Conservation (phyloP, 1,140 invertebrate species). For the Ruditapes philippinarum region DNA sequence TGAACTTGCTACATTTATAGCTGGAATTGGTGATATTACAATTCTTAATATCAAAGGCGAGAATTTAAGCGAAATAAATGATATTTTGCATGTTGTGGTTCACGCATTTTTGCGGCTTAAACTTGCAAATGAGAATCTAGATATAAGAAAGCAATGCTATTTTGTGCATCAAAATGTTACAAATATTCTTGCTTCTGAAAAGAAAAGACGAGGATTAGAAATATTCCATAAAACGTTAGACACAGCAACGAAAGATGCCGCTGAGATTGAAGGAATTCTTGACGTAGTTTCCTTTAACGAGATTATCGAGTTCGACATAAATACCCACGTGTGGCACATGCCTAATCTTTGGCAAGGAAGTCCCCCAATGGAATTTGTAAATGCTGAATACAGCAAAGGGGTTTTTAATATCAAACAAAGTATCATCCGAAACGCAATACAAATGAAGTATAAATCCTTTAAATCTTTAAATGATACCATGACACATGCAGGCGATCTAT, state of each 20-base stretch:
- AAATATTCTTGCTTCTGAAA: neutral
- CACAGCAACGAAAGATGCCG: neutral
- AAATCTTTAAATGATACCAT: neutral
- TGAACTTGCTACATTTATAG: slow-evolving; percentile 55
- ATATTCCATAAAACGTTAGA: neutral
- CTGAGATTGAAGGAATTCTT: neutral
- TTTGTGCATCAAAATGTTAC: slow-evolving; percentile 57
- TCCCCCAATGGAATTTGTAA: neutral
- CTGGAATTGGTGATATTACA: slow-evolving; percentile 53
- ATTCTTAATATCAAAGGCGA: slow-evolving; percentile 59
- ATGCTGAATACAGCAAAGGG: neutral
- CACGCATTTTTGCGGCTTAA: slow-evolving; percentile 39
- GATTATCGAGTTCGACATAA: neutral
- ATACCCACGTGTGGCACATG: neutral
- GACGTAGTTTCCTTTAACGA: neutral
- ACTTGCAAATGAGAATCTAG: slow-evolving; percentile 15
- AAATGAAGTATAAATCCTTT: neutral
- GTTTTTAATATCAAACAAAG: neutral
- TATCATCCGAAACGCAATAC: neutral
- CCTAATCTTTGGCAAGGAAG: neutral
- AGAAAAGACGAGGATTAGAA: neutral
- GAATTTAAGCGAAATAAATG: slow-evolving; percentile 29
- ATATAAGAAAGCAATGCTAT: slow-evolving; percentile 13
- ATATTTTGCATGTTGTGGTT: slow-evolving; percentile 57
- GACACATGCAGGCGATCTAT: neutral